Base-by-base conservation (phyloP, 1,140 invertebrate species). In the Hormaphis cornu region DNA sequence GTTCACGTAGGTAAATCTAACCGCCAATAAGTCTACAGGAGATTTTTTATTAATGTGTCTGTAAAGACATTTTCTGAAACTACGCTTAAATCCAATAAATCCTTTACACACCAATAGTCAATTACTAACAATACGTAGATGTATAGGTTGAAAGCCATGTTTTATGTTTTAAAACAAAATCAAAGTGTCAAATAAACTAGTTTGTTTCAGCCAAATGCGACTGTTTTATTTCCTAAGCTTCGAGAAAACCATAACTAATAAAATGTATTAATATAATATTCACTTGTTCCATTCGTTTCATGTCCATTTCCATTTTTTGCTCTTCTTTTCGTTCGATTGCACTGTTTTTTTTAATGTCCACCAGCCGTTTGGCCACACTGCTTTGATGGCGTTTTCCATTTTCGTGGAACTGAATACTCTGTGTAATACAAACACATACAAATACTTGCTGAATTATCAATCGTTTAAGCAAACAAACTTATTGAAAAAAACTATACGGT, bases 341-440 rank as follows among this genome's bases (percentile, higher is more conserved):
- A 74, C 90, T 91, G 74, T 88, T 91, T 72, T 89, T 91, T 59
- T 86, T 86, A 69, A 97, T 91, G 72, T 91, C 88, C 72, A 87
- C 86, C 69, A 97, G 84, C 71, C 87, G 84, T 76, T 91, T 92
- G 70, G 88, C 85, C 26, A 97, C 93, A 87, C 91, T 96, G 79
- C 92, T 89, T 78, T 97, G 90, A 78, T 98, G 95, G 59, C 88
- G 83, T 78, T 91, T 91, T 4, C 95, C 95, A 81, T 86, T 87
- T 79, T 97, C 95, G 79, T 98, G 95, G 78, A 96, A 96, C 71
- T 95, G 90, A 72, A 95, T 84, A 78, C 93, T 97, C 85, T 93
- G 75, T 56, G 82, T 75, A 73, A 69, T 73, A 69, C 71, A 72
- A 71, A 73, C n/a, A 24, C n/a, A 59, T 58, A 7, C 7, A 33